A percentile compares a stretch with the other conserved stretches of the same genome.
These are phyloP conservation scores for Sinhomidia bicolor DNA, from an alignment of 2,888 invertebrate genomes.

Conservation along the genomic window DNA sequence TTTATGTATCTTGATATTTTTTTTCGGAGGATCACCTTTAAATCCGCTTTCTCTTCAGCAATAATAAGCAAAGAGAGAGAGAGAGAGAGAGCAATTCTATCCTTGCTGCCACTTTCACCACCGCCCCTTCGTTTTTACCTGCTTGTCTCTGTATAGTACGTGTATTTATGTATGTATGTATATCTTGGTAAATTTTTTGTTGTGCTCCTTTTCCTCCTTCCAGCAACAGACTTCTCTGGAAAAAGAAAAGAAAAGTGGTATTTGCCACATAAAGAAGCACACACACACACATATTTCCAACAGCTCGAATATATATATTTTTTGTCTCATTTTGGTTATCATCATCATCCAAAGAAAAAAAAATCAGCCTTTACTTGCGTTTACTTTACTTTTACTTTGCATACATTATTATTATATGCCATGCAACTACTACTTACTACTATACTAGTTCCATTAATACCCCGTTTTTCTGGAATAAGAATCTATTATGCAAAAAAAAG, in stretches of 20 bases:
- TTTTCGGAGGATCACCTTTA: constrained; percentile 70
- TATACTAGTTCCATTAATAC: constrained; percentile 43
- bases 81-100: constrained; percentile 1
- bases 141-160: not conserved
- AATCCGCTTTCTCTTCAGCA: constrained; percentile 67
- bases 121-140: too few relatives aligned
- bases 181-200: not conserved
- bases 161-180: too few relatives aligned
- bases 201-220: not conserved
- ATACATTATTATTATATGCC: too few relatives aligned
- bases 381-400: constrained; percentile 68
- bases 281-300: too few relatives aligned
- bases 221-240: constrained; percentile 31
- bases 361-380: constrained; percentile 60
- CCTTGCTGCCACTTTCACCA: too few relatives aligned
- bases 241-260: constrained; percentile 38
- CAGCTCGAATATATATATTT: constrained; percentile 49
- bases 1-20: constrained; percentile 15
- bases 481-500: constrained; percentile 64
- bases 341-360: constrained; percentile 38
- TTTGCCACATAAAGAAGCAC: constrained; percentile 58
- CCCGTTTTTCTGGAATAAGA: not conserved
- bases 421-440: constrained; percentile 2
- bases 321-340: constrained; percentile 54
- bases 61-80: not conserved